Conservation (phyloP, 2,888 invertebrate genomes). For the Drosophila fungiperda region DNA sequence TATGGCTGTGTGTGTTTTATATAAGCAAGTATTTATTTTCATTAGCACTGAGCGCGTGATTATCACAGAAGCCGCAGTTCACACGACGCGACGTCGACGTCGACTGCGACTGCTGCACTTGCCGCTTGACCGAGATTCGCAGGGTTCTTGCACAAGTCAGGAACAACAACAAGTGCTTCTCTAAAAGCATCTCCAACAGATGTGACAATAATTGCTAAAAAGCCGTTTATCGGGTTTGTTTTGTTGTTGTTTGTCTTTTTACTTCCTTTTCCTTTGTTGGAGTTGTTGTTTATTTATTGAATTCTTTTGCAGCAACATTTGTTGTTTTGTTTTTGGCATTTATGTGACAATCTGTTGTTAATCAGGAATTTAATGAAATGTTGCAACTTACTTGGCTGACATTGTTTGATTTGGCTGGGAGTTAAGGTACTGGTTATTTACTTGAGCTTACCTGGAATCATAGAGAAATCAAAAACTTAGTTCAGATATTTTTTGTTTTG, state of each 20-base stretch:
- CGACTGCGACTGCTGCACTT: slow-evolving; percentile 66
- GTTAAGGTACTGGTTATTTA: background rate
- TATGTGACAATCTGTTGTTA: slow-evolving; percentile 20
- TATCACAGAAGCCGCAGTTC: slow-evolving; percentile 53
- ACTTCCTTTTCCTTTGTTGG: slow-evolving; percentile 1
- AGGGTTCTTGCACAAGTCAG: slow-evolving; percentile 50
- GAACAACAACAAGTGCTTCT: slow-evolving; percentile 15
- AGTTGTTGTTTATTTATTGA: background rate
- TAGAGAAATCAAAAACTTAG: slow-evolving; percentile 13
- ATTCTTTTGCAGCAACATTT: slow-evolving; percentile 1
- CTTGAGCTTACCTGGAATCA: slow-evolving; percentile 46
- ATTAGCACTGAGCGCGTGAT: slow-evolving; percentile 52
- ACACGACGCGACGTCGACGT: slow-evolving; percentile 23
- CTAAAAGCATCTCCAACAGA: slow-evolving; percentile 33
- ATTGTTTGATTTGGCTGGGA: slow-evolving; percentile 44
- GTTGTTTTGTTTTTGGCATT: slow-evolving; percentile 21
- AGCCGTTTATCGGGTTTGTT: slow-evolving; percentile 46
- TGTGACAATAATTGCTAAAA: slow-evolving; percentile 50
- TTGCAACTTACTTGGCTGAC: slow-evolving; percentile 47
- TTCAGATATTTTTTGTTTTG: background rate
- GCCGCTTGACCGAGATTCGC: slow-evolving; percentile 74
- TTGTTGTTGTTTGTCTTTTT: slow-evolving; percentile 4
- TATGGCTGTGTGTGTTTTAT: background rate
- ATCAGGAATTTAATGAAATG: slow-evolving; percentile 30
- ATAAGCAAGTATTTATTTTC: slow-evolving; percentile 18